phyloP scores from a whole-genome alignment of 2,113 vertebrate species.

The Dipodomys stephensi region DNA sequence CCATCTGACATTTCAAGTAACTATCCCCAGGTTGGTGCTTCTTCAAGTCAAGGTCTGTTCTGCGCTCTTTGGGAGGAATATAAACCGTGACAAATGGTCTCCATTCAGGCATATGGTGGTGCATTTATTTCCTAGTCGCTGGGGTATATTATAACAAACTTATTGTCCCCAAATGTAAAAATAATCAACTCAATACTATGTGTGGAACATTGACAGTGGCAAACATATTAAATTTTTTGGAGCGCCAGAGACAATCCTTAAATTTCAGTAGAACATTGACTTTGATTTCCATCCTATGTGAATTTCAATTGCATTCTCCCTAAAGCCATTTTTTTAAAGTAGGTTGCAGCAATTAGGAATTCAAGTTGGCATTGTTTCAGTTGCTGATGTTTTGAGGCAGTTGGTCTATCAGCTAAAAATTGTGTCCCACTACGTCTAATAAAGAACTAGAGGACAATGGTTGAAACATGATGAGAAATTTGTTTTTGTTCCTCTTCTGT shows the following conservation, averaged over 20 bases:
- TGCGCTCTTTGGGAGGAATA: conserved; percentile 39
- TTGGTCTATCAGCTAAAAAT: neutral
- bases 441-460: neutral
- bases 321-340: conserved; percentile 18
- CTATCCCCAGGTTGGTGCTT: conserved; percentile 13
- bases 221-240: conserved; percentile 30
- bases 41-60: conserved; percentile 57
- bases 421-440: neutral
- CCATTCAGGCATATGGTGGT: conserved; percentile 34
- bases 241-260: conserved; percentile 27
- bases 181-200: conserved; percentile 43
- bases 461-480: neutral
- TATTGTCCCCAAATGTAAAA: conserved; percentile 65
- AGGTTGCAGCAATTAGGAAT: neutral
- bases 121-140: conserved; percentile 44
- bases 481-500: neutral
- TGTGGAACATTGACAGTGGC: neutral
- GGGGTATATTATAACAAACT: conserved; percentile 32
- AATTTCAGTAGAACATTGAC: conserved; percentile 53
- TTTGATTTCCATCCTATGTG: conserved; percentile 57
- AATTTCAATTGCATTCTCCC: conserved; percentile 42
- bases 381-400: neutral
- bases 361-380: neutral
- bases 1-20: conserved; percentile 70
- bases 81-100: conserved; percentile 68